Percentiles rank a stretch among this genome's conserved stretches.
Conservation (phyloP, 2,797 vertebrate genomes). For the Loriculus beryllinus region DNA sequence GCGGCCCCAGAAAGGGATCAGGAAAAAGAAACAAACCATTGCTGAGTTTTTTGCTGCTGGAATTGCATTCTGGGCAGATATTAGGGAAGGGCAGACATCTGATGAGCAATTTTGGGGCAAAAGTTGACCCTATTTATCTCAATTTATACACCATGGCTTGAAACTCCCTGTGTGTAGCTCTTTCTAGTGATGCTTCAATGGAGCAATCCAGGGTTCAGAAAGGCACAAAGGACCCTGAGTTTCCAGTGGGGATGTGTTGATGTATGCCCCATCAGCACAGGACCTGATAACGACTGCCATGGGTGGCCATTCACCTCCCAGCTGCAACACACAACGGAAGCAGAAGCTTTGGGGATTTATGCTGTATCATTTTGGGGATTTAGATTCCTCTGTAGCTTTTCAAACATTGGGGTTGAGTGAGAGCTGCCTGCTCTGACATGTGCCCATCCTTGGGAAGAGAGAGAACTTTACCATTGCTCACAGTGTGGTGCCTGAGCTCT, state of each 20-base stretch:
- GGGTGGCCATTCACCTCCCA: not conserved
- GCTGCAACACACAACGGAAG: not conserved
- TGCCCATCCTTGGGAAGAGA: not conserved
- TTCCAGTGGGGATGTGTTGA: accelerated
- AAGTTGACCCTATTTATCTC: not conserved
- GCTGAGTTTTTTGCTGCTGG: not conserved
- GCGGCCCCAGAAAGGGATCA: not conserved
- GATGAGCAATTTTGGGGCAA: not conserved
- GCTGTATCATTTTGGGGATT: not conserved
- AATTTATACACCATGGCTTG: not conserved
- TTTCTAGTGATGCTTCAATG: not conserved
- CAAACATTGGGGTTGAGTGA: accelerated
- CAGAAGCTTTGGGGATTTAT: not conserved
- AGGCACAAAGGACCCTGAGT: not conserved
- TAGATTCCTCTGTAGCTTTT: not conserved
- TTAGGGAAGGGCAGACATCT: not conserved
- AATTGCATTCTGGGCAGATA: not conserved
- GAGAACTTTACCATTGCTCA: not conserved
- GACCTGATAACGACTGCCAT: accelerated
- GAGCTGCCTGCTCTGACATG: not conserved
- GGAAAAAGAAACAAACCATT: not conserved
- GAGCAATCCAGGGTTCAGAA: not conserved
- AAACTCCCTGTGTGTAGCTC: not conserved
- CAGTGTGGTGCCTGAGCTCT: not conserved
- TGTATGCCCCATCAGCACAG: not conserved